Evolutionary conservation across 1,140 invertebrate genomes (phyloP).

Genomic region (Drosophila auraria): DNA sequence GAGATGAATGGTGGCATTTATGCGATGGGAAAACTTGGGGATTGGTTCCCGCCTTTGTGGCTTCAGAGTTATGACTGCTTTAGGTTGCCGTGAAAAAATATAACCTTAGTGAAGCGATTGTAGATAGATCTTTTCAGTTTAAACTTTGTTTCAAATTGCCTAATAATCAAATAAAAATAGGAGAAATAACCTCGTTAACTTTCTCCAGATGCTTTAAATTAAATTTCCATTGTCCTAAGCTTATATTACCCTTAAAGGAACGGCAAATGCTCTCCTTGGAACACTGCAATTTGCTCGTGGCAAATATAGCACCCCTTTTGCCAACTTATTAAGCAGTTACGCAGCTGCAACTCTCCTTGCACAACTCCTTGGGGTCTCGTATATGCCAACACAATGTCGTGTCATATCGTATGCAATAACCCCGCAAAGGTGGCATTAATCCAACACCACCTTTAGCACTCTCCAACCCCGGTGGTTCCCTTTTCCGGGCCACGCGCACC

Average conservation of each 20-base stretch:
- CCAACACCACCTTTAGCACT: not conserved
- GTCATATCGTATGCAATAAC: constrained; percentile 63
- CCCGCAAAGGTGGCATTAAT: constrained; percentile 38
- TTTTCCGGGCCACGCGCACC: constrained; percentile 28
- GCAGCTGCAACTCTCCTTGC: constrained; percentile 35
- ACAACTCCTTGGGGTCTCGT: constrained; percentile 28
- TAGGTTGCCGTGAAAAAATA: not conserved
- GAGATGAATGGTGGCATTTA: constrained; percentile 11
- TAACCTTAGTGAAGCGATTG: not conserved
- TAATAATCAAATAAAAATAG: not conserved
- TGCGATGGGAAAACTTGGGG: constrained; percentile 3
- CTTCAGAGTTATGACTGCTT: constrained; percentile 6
- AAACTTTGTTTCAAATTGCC: too few relatives aligned
- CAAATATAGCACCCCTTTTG: constrained; percentile 3
- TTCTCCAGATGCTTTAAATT: too few relatives aligned
- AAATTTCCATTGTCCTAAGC: not conserved
- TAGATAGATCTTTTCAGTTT: not conserved
- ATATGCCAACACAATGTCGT: constrained; percentile 20
- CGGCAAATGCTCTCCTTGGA: not conserved
- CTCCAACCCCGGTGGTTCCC: not conserved
- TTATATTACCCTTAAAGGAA: not conserved
- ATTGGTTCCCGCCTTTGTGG: constrained; percentile 13
- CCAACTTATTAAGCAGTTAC: constrained; percentile 11
- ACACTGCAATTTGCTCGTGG: constrained; percentile 6
- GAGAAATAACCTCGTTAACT: not conserved